A percentile compares a stretch with the other conserved stretches of the same genome.
phyloP scores from a whole-genome alignment of 2,113 vertebrate genomes.

The Nansenia antarctica region DNA sequence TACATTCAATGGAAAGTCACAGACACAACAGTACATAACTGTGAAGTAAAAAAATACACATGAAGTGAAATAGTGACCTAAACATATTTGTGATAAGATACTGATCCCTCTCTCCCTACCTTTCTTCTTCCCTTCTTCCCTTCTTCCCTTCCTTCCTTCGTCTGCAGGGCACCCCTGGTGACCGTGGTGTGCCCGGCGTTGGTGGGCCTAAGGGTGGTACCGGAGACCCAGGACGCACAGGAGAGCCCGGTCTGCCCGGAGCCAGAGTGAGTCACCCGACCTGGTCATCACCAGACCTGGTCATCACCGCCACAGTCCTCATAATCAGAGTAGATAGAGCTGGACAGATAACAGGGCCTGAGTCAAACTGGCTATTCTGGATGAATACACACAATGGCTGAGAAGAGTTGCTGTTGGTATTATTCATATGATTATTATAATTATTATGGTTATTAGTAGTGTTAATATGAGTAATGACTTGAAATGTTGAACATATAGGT shows the following conservation, averaged over 20 bases:
- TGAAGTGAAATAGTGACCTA: too few relatives aligned
- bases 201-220: slow-evolving; percentile 86
- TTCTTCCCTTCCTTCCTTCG: slow-evolving; percentile 5
- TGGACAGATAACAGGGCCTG: too few relatives aligned
- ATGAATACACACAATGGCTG: too few relatives aligned
- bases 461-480: too few relatives aligned
- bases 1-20: not conserved
- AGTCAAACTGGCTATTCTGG: too few relatives aligned
- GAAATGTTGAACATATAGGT: too few relatives aligned
- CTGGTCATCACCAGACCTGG: not conserved
- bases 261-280: slow-evolving; percentile 83
- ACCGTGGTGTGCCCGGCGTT: slow-evolving; percentile 88
- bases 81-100: too few relatives aligned
- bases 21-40: not conserved
- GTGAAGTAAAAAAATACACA: not conserved
- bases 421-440: too few relatives aligned
- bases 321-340: not conserved
- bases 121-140: slow-evolving; percentile 13
- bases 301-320: not conserved
- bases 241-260: slow-evolving; percentile 93
- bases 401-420: too few relatives aligned
- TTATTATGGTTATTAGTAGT: too few relatives aligned
- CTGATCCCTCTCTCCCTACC: not conserved
- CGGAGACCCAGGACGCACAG: slow-evolving; percentile 91
- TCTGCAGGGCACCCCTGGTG: slow-evolving; percentile 88